Evolutionary conservation across 2,888 invertebrate species (phyloP), one percentile per base, ranked within the genome.

Genomic region (Patella caerulea): DNA sequence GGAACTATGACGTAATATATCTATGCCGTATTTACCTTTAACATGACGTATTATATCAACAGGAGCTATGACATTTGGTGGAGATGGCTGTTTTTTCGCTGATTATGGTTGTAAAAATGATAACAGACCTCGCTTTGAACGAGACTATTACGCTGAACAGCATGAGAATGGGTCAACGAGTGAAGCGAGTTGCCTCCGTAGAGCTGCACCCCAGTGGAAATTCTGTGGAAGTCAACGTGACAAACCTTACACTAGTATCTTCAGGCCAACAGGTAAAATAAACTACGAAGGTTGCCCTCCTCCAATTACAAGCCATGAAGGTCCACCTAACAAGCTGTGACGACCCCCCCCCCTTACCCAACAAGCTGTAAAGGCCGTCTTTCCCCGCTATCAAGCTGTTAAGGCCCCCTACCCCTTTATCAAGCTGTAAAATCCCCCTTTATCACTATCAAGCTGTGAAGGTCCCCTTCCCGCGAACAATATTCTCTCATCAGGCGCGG

Each of bases 31-130:
- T 29, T 29, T 29, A 29, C 29, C 29, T 29, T 29, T 1, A 29
- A 1, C 2, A 3, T 29, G 29, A 29, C 3, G 29, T 29, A 29
- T 29, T 29, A 29, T 29, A 17, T 45, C 72, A 52, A 3, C 55
- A 86, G 86, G 86, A 55, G 85, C 85, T 12, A 82, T 79, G 78
- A 83, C 84, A 2, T 53, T 86, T 1, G 85, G 79, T 2, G 86
- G 86, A 9, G 78, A 79, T 14, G 85, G 85, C 1, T 86, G 86
- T 65, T 83, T 79, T 75, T 76, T 82, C 45, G 83, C 84, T 2
- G 76, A 59, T 3, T 86, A 82, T 71, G 86, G 84, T 2, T 85
- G 85, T 72, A 81, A 85, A 34, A 78, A 77, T 19, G 65, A 79
- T 29, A 78, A 80, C 19, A 79, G 79, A 19, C 78, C 77, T 15